A percentile compares a stretch with the other conserved stretches of the same genome.
Evolutionary conservation across 2,888 invertebrate species (phyloP).

Genomic region (Acheta domesticus): DNA sequence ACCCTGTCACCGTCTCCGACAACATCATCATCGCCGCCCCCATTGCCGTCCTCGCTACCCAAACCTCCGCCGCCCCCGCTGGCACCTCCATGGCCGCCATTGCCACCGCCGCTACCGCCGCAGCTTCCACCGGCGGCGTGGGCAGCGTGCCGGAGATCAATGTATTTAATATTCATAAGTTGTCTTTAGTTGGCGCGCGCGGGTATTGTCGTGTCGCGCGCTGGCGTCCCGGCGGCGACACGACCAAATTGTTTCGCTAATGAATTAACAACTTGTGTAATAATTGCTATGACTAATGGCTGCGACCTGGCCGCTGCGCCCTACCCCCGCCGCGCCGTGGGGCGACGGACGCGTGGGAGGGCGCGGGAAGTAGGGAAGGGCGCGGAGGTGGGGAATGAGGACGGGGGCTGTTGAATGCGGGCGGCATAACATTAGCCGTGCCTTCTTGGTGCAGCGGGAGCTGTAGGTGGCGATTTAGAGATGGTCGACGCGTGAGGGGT

Average conservation of each 20-base stretch:
- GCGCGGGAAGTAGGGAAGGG: background rate
- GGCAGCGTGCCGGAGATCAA: background rate
- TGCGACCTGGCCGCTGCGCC: background rate
- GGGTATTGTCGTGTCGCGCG: background rate
- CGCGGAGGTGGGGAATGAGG: background rate
- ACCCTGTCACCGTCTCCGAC: no score
- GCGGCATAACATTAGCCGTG: no score
- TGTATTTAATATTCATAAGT: conserved; percentile 18
- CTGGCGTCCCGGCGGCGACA: background rate
- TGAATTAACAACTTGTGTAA: conserved; percentile 18
- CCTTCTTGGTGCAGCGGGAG: no score
- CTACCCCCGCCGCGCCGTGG: background rate
- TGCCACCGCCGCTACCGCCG: no score
- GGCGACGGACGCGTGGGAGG: background rate
- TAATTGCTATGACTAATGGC: conserved; percentile 7
- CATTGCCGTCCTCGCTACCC: no score
- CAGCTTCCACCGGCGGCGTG: no score
- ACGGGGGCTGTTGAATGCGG: background rate
- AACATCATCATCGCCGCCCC: no score
- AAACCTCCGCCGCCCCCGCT: no score
- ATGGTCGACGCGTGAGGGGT: no score
- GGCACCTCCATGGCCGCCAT: no score
- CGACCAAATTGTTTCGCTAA: conserved; percentile 18
- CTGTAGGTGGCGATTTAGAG: no score
- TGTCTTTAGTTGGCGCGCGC: conserved; percentile 10